Evolutionary conservation across 2,113 vertebrate genomes (phyloP), one percentile per base, ranked within the genome.

Genomic region (Hippocampus guttulatus): DNA sequence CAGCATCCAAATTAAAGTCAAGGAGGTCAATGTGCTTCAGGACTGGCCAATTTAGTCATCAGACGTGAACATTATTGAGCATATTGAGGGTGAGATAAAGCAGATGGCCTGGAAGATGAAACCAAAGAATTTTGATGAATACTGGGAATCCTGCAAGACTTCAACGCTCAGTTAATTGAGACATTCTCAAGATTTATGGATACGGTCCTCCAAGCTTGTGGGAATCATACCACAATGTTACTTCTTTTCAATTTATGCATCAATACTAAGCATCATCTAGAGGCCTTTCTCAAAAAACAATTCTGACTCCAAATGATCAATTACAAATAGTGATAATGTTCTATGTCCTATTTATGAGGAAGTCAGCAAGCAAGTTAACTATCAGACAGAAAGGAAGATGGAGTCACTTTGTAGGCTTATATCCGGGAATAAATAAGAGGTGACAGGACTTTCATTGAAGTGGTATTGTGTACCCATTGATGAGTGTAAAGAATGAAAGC

Each of bases 401-500:
- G 61, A 38, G n/a, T 75, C 14, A 57, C 51, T 67, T 81, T 18
- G 70, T 10, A 41, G 40, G 38, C 55, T 74, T 67, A 41, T 62
- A 60, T 70, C 72, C 68, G 75, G 60, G 8, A 41, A 11, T 23
- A 43, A 43, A 61, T 38, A 33, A 45, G 40, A 45, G 21, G 23
- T 40, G 14, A n/a, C 38, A 5, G 11, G 33, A 40, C 5, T 63
- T 63, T 41, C 20, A 63, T 40, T 41, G 18, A 63, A n/a, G 11
- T 58, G 25, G 55, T 12, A 58, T 58, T 10, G 23, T 12, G 16
- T 41, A 40, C 61, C 41, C 43, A 76, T 73, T 77, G 66, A 84
- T 81, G 55, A 69, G 40, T 65, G 67, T 49, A 66, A 85, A 79
- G 63, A 27, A 73, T 75, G 41, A 75, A 68, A 7, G 16, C 49